A percentile compares a stretch with the other conserved stretches of the same genome.
These are phyloP conservation scores for Ormyrus thymus DNA, from an alignment of 2,888 invertebrate species.

Conservation along the genomic window DNA sequence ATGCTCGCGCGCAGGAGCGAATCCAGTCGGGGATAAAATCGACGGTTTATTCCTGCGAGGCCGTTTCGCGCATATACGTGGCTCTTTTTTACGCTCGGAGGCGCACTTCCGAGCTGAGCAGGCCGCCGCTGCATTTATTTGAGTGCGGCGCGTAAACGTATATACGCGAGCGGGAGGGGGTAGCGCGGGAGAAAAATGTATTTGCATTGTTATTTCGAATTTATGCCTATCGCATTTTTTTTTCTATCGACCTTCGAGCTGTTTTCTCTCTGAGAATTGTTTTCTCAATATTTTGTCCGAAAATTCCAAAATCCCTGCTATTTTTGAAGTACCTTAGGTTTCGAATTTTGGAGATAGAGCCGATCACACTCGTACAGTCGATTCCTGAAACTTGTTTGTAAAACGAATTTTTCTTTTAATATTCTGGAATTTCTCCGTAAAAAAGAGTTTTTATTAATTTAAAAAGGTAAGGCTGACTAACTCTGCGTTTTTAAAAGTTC, in stretches of 20 bases:
- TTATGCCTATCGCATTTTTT: no score
- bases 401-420: no score
- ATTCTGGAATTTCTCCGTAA: no score
- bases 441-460: no score
- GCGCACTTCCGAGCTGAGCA: not conserved
- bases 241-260: not conserved
- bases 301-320: no score
- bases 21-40: conserved; percentile 10
- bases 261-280: not conserved
- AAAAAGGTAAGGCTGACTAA: no score
- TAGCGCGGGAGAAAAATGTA: not conserved
- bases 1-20: not conserved
- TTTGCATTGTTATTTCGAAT: not conserved
- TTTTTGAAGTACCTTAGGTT: no score
- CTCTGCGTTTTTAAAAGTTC: no score
- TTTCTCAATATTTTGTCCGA: no score
- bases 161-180: not conserved
- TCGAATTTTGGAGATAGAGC: no score
- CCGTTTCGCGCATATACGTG: not conserved
- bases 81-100: not conserved
- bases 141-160: not conserved
- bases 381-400: no score
- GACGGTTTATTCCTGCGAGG: not conserved
- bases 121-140: not conserved
- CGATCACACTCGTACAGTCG: no score